Evolutionary conservation across 2,888 invertebrate species (phyloP), one percentile per base, ranked within the genome.

Genomic region (Griposia aprilina): DNA sequence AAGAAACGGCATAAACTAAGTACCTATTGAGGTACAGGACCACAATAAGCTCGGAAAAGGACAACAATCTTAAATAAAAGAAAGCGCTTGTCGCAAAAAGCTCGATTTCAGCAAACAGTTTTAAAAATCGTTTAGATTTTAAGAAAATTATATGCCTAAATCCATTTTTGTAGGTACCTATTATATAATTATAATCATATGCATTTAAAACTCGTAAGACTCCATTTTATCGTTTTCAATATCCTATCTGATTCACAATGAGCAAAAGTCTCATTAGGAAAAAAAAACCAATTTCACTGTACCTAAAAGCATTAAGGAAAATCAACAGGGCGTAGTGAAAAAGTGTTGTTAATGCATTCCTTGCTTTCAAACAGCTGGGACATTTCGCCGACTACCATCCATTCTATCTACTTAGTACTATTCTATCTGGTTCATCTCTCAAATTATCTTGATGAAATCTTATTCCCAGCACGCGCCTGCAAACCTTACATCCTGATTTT

Each of bases 361-460:
- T 73, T 74, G 45, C 67, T n/a, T 75, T 45, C 60, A 67, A 57
- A 82, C 30, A 60, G 41, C 68, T 69, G 45, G 26, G 26, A 74
- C 45, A 55, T 78, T 80, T 45, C 11, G 10, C 45, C 65, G n/a
- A 72, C 45, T 59, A 76, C 60, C 76, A 23, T 72, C 67, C 30
- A 67, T 81, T 62, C 52, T 69, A 74, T 77, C 71, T 83, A 68
- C 71, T 50, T n/a, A 59, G 71, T 65, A 55, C 60, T 73, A 23
- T 74, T 70, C 57, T 82, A 78, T 78, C 80, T 80, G 69, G 45
- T 80, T 78, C 66, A 85, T 83, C 71, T 85, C n/a, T 68, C 13
- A 78, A 81, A 81, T 87, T 65, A 88, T 87, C 86, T 80, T 74
- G 82, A 88, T 88, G 65, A 82, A 84, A 88, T 88, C 84, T 86